Evolutionary conservation across 1,140 invertebrate species (phyloP).

Genomic region (Tetragnatha versicolor): DNA sequence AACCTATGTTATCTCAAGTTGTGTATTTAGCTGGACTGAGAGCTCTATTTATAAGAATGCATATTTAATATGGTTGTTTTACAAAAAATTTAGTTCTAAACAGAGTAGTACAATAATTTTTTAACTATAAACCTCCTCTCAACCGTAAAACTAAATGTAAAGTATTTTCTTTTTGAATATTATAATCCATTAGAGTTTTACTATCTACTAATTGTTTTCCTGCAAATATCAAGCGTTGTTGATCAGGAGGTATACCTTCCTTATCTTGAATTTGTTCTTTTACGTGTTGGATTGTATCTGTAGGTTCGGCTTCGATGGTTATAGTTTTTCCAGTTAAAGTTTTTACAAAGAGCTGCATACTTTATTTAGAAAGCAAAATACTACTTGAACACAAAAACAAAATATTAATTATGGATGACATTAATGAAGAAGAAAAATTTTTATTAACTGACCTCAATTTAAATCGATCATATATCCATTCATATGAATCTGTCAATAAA

Average conservation of each 20-base stretch:
- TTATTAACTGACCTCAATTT: too few species aligned
- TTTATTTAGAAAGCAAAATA: not conserved
- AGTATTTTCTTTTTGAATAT: conserved; percentile 88
- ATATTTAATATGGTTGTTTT: too few species aligned
- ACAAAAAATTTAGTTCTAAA: too few species aligned
- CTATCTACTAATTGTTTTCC: conserved; percentile 68
- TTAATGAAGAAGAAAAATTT: too few species aligned
- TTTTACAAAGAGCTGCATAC: conserved; percentile 62
- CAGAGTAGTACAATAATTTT: too few species aligned
- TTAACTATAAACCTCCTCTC: conserved; percentile 88
- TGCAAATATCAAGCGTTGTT: conserved; percentile 69
- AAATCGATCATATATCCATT: too few species aligned
- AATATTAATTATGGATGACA: too few species aligned
- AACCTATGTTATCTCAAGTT: too few species aligned
- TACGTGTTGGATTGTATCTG: conserved; percentile 86
- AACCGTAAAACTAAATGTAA: conserved; percentile 79
- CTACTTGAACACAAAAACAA: too few species aligned
- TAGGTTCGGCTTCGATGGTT: conserved; percentile 68
- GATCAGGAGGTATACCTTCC: conserved; percentile 66
- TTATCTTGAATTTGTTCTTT: conserved; percentile 17
- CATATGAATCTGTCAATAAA: too few species aligned
- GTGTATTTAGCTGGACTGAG: too few species aligned
- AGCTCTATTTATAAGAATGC: too few species aligned
- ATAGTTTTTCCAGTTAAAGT: conserved; percentile 67
- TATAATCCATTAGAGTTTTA: conserved; percentile 73